These are phyloP conservation scores for Lochmaea crataegi DNA, from an alignment of 2,888 invertebrate genomes.

Conservation along the genomic window DNA sequence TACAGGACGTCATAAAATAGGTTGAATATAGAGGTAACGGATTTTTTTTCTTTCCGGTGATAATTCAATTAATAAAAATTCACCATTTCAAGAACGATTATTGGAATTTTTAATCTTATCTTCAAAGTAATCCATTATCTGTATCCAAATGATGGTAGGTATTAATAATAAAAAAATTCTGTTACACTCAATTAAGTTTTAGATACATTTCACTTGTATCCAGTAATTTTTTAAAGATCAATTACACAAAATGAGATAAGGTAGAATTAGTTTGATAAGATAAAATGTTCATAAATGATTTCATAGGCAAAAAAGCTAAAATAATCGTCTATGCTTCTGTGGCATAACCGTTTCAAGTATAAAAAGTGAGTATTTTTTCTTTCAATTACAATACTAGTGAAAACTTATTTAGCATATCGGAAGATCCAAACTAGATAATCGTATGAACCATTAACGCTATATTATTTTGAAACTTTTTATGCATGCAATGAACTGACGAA, in stretches of 20 bases:
- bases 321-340: neutral
- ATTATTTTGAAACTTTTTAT: too few relatives aligned
- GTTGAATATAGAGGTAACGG: too few relatives aligned
- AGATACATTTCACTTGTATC: neutral
- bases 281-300: neutral
- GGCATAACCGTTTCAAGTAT: neutral
- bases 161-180: neutral
- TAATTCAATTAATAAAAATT: too few relatives aligned
- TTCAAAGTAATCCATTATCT: conserved; percentile 7
- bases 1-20: neutral
- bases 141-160: neutral
- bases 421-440: too few relatives aligned
- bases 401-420: too few relatives aligned
- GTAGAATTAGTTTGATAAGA: conserved; percentile 19
- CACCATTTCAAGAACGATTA: too few relatives aligned
- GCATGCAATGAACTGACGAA: too few relatives aligned
- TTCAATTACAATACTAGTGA: too few relatives aligned
- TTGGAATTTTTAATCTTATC: conserved; percentile 1
- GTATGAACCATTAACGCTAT: too few relatives aligned
- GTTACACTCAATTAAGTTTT: conserved; percentile 2
- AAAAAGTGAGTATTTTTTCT: conserved; percentile 8
- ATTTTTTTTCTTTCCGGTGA: too few relatives aligned
- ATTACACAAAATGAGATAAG: conserved; percentile 15
- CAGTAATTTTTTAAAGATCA: conserved; percentile 12
- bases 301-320: neutral